Conservation (phyloP, 2,113 vertebrate species). For the Elaphurus davidianus region DNA sequence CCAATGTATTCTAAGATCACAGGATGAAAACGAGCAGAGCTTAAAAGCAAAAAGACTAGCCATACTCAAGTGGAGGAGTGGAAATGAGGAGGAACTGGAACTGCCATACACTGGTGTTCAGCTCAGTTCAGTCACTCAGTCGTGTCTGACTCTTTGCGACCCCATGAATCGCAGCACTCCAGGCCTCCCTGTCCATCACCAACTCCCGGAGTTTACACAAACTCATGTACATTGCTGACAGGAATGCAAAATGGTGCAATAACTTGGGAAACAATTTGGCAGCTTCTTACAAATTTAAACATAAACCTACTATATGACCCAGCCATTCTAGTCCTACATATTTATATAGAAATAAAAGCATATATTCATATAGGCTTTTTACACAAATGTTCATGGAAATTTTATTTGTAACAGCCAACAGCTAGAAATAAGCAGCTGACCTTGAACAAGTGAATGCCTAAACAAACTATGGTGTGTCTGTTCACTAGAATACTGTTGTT, state of each 20-base stretch:
- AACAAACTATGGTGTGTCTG: background rate
- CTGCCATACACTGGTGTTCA: background rate
- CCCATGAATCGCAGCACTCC: background rate
- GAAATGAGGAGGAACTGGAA: background rate
- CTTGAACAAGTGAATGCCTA: background rate
- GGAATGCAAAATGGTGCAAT: background rate
- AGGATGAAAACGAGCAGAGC: background rate
- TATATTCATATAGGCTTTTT: too few relatives aligned
- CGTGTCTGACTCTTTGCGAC: rapidly evolving
- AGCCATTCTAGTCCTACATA: background rate
- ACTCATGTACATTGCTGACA: background rate
- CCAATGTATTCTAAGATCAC: background rate
- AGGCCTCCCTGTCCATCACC: background rate
- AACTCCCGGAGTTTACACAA: background rate
- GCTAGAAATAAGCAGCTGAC: background rate
- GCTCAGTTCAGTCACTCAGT: rapidly evolving
- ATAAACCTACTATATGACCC: background rate
- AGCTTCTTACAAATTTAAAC: background rate
- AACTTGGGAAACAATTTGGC: background rate
- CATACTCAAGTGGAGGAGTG: background rate
- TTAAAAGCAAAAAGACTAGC: background rate
- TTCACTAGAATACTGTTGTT: background rate
- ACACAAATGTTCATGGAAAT: background rate
- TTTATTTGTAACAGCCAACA: background rate
- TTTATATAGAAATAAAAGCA: background rate